A percentile compares a stretch with the other conserved stretches of the same genome.
Conservation (phyloP, 2,797 vertebrate genomes). For the Leuciscus waleckii region DNA sequence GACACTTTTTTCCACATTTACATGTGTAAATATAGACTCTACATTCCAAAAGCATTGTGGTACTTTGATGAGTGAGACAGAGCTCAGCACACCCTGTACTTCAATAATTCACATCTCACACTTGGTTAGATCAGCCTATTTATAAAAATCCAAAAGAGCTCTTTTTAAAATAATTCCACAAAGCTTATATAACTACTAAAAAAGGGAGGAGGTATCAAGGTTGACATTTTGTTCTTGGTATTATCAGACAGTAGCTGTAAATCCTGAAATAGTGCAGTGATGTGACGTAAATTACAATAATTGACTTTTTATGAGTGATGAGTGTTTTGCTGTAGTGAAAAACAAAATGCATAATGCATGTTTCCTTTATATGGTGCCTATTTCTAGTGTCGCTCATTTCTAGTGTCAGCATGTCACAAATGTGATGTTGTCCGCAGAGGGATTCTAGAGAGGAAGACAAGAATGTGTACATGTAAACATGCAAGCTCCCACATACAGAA, state of each 20-base stretch:
- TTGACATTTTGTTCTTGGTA: background rate
- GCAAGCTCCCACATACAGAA: conserved; percentile 7
- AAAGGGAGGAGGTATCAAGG: background rate
- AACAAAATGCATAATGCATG: background rate
- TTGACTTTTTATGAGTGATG: conserved; percentile 1
- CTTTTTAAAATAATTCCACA: conserved; percentile 8
- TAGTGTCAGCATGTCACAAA: background rate
- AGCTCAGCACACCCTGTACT: conserved; percentile 59
- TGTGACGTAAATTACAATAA: background rate
- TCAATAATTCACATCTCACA: conserved; percentile 59
- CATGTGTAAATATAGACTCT: conserved; percentile 54
- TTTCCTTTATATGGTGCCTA: background rate
- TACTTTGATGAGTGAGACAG: conserved; percentile 14
- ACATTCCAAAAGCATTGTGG: conserved; percentile 52
- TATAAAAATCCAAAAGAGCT: conserved; percentile 31
- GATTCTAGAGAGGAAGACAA: conserved; percentile 12
- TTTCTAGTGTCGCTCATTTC: conserved; percentile 24
- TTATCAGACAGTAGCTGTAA: background rate
- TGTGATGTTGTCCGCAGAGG: background rate
- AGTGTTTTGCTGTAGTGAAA: conserved; percentile 9
- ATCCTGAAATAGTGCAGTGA: background rate
- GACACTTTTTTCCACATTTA: conserved; percentile 46
- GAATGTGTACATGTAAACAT: background rate
- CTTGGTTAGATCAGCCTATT: conserved; percentile 42
- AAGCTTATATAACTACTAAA: background rate